phyloP scores from a whole-genome alignment of 2,888 invertebrate species.

The Eilema griseolum region DNA sequence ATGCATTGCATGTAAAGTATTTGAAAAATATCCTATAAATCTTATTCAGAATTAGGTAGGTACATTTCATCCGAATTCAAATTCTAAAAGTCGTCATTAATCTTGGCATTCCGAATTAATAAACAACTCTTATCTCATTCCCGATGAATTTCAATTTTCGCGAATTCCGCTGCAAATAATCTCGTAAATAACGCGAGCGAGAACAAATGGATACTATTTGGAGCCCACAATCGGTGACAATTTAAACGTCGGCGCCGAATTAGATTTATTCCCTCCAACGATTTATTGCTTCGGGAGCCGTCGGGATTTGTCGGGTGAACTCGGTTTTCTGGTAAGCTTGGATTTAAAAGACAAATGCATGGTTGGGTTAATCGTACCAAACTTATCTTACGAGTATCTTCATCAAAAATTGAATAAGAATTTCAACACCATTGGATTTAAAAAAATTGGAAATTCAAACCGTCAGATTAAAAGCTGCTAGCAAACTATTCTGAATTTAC shows the following conservation, averaged over 20 bases:
- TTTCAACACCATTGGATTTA: no score
- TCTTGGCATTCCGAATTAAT: not conserved
- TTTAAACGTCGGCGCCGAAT: constrained; percentile 77
- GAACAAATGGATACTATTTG: constrained; percentile 49
- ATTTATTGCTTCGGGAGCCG: constrained; percentile 66
- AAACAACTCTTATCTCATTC: constrained; percentile 26
- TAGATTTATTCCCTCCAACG: constrained; percentile 75
- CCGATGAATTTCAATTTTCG: constrained; percentile 36
- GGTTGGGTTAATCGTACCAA: not conserved
- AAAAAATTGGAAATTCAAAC: no score
- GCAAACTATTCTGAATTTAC: no score
- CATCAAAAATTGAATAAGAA: no score
- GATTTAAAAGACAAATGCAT: constrained; percentile 10
- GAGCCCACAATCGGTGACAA: constrained; percentile 63
- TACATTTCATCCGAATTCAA: not conserved
- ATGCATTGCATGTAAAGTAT: no score
- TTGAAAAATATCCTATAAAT: no score
- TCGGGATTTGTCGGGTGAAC: constrained; percentile 29
- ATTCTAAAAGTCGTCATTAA: not conserved
- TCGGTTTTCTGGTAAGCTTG: constrained; percentile 10
- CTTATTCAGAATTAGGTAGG: not conserved
- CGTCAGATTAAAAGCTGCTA: no score
- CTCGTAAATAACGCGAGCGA: constrained; percentile 41
- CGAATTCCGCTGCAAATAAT: constrained; percentile 48
- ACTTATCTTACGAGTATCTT: no score